phyloP scores from a whole-genome alignment of 2,888 invertebrate genomes.

The Amblyjoppa fuscipennis region DNA sequence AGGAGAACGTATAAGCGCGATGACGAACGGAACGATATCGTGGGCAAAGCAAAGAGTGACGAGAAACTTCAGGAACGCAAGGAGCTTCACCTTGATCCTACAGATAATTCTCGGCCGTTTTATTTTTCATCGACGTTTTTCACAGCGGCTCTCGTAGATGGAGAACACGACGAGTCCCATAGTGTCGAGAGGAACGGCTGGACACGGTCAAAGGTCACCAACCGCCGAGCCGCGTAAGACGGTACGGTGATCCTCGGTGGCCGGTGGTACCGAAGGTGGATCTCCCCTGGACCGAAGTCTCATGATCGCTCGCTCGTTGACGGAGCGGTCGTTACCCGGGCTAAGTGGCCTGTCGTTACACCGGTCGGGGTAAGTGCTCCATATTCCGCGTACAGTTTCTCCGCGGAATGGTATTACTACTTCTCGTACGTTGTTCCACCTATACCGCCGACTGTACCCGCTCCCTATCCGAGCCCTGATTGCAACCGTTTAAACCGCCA shows the following conservation, averaged over 20 bases:
- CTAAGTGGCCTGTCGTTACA: slow-evolving; percentile 78
- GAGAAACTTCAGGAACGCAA: slow-evolving; percentile 37
- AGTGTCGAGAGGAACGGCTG: slow-evolving; percentile 72
- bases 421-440: slow-evolving; percentile 17
- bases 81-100: slow-evolving; percentile 48
- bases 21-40: not conserved
- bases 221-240: slow-evolving; percentile 71
- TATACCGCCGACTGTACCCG: not conserved
- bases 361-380: slow-evolving; percentile 75
- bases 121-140: not conserved
- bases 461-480: not conserved
- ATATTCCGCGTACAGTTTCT: slow-evolving; percentile 75
- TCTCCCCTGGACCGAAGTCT: slow-evolving; percentile 50
- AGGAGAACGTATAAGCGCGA: not conserved
- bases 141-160: slow-evolving; percentile 12
- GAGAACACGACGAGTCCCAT: slow-evolving; percentile 47
- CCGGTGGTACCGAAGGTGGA: slow-evolving; percentile 26
- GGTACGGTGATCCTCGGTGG: slow-evolving; percentile 24
- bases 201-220: slow-evolving; percentile 78
- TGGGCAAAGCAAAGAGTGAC: slow-evolving; percentile 14
- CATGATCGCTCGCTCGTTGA: slow-evolving; percentile 65
- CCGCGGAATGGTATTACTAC: slow-evolving; percentile 58
- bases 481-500: slow-evolving; percentile 5
- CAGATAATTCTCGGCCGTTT: slow-evolving; percentile 7
- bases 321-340: slow-evolving; percentile 79